These are phyloP conservation scores for Tenodera sinensis DNA, from an alignment of 2,888 invertebrate genomes.

Conservation along the genomic window DNA sequence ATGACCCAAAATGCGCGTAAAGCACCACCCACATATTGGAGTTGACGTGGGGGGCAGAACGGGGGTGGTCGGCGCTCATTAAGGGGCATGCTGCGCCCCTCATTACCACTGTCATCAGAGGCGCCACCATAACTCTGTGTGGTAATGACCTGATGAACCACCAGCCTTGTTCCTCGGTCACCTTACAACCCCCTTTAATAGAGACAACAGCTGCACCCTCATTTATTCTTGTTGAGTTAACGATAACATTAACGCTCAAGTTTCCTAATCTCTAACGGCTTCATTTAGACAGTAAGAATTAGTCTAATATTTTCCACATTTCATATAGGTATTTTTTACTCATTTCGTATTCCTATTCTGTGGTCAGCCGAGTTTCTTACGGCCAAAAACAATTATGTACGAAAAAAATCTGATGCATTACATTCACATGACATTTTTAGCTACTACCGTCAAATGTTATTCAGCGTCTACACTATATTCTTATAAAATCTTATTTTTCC, in stretches of 20 bases:
- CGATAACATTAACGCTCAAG: not conserved
- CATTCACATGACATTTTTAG: too few relatives aligned
- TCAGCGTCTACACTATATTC: too few relatives aligned
- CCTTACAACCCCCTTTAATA: not conserved
- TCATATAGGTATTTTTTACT: too few relatives aligned
- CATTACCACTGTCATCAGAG: not conserved
- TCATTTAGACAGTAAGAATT: too few relatives aligned
- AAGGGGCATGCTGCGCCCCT: not conserved
- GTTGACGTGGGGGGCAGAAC: not conserved
- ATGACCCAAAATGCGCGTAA: not conserved
- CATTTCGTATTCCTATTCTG: too few relatives aligned
- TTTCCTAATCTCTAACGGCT: too few relatives aligned
- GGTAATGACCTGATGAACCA: not conserved
- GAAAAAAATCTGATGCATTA: too few relatives aligned
- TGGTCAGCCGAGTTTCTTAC: too few relatives aligned
- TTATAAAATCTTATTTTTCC: too few relatives aligned
- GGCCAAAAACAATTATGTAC: too few relatives aligned
- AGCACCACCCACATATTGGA: not conserved
- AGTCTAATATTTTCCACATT: too few relatives aligned
- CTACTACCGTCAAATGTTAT: too few relatives aligned
- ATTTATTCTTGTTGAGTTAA: not conserved
- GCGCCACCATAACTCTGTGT: not conserved
- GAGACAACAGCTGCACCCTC: not conserved
- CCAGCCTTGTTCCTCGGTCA: not conserved
- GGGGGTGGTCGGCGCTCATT: not conserved